Base-by-base conservation (phyloP, 2,113 vertebrate species). In the Sus scrofa region DNA sequence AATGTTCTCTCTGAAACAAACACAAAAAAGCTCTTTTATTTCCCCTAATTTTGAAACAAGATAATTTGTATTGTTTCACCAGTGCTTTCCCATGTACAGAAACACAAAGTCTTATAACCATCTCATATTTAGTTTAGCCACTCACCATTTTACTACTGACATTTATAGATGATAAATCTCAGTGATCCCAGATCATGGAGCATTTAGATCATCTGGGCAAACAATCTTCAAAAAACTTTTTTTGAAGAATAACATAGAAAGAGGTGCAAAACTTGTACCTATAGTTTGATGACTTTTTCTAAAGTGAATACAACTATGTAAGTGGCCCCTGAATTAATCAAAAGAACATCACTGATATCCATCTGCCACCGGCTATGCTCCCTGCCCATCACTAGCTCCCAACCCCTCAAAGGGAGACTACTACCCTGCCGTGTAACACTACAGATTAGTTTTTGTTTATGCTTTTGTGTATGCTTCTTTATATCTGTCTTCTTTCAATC, bases 101-200 rank as follows among this genome's bases (percentile, higher is more conserved):
- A 52, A 88, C 82, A 75, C 37, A 60, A 13, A 27, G 52, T 74
- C 22, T 39, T 56, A 30, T 94, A 82, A 85, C 8, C 9, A 68
- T 14, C 11, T 16, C 18, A 58, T 12, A n/a, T 30, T 96, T 62
- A 78, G 27, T 82, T 96, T 86, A 79, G 39, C 5, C 54, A 90
- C 37, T 77, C 13, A 1, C 22, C 62, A 73, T 89, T 85, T 68
- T 54, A 39, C 54, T 85, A 71, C 50, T 39, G 67, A 26, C 22
- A 68, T 84, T 75, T 54, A 27, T 26, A 32, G 22, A 79, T 65
- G 10, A 19, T n/a, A 92, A 81, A 44, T 88, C 39, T 11, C 19
- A 92, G 87, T 95, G 34, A 90, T 16, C 3, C 22, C 5, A 88
- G 94, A 88, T 81, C 82, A 75, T 22, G 2, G 34, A 82, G 22